A percentile compares a stretch with the other conserved stretches of the same genome.
Evolutionary conservation across 2,113 vertebrate species (phyloP).

Genomic region (Rhadina sibilatrix): DNA sequence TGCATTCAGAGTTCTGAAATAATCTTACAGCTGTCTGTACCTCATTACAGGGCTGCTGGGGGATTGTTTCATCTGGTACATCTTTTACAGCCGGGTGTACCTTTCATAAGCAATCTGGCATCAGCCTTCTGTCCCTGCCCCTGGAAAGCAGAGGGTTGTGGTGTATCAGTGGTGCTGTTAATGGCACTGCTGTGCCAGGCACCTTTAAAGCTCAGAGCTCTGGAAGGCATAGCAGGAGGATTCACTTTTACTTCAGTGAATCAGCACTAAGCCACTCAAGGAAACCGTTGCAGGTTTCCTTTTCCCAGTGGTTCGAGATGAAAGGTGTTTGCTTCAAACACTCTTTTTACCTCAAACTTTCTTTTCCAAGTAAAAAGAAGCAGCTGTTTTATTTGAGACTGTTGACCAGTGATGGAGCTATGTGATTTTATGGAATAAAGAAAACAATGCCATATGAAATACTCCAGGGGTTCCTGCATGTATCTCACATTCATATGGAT

Average conservation of each 20-base stretch:
- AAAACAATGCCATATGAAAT: accelerated
- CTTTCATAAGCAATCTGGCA: conserved; percentile 77
- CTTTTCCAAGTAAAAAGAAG: background rate
- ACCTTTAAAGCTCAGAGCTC: conserved; percentile 65
- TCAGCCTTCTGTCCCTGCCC: conserved; percentile 70
- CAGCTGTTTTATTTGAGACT: background rate
- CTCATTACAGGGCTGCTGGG: conserved; percentile 69
- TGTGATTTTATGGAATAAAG: background rate
- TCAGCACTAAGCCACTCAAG: conserved; percentile 7
- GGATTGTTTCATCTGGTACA: conserved; percentile 69
- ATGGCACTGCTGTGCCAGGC: conserved; percentile 66
- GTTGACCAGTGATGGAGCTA: background rate
- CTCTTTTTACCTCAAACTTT: background rate
- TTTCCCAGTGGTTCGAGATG: background rate
- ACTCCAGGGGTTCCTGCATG: background rate
- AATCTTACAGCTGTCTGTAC: conserved; percentile 72
- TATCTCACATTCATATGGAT: background rate
- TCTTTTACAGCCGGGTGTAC: conserved; percentile 56
- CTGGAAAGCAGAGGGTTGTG: conserved; percentile 50
- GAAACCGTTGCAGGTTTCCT: background rate
- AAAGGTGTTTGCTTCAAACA: background rate
- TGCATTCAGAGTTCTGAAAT: conserved; percentile 38
- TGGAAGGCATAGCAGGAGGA: conserved; percentile 56
- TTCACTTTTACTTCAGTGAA: conserved; percentile 64
- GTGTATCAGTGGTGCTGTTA: conserved; percentile 65